These are phyloP conservation scores for Acleris literana DNA, from an alignment of 2,888 invertebrate species.

Conservation along the genomic window DNA sequence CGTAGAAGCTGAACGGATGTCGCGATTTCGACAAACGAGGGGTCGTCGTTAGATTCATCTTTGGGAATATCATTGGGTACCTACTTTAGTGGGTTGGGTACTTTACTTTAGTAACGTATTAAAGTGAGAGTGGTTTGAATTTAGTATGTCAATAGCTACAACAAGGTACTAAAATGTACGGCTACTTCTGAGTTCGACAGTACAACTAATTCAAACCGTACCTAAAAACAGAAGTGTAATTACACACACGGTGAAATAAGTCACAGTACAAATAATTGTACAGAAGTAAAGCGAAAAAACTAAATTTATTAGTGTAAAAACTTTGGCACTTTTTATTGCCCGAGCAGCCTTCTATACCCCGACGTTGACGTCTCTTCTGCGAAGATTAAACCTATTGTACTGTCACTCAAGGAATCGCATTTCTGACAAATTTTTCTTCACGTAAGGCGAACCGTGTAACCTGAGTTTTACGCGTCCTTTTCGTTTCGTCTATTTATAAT, in stretches of 20 bases:
- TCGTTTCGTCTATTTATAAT: slow-evolving; percentile 70
- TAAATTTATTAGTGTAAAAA: slow-evolving; percentile 33
- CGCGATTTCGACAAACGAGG: too few relatives aligned
- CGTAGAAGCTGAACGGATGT: too few relatives aligned
- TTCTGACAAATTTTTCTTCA: slow-evolving; percentile 70
- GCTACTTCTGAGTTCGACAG: too few relatives aligned
- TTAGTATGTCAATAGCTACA: too few relatives aligned
- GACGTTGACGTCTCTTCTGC: slow-evolving; percentile 62
- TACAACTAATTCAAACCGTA: too few relatives aligned
- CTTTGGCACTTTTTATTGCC: slow-evolving; percentile 47
- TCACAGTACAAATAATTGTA: background rate
- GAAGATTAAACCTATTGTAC: slow-evolving; percentile 77
- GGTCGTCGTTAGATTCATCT: too few relatives aligned
- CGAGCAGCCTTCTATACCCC: slow-evolving; percentile 49
- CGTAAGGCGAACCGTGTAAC: slow-evolving; percentile 65
- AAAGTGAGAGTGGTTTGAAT: too few relatives aligned
- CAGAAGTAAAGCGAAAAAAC: background rate
- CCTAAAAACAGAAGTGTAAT: too few relatives aligned
- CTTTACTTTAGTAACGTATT: too few relatives aligned
- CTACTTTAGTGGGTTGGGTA: too few relatives aligned
- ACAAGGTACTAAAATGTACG: too few relatives aligned
- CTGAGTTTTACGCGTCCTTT: slow-evolving; percentile 60
- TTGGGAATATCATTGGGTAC: too few relatives aligned
- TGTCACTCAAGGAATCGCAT: slow-evolving; percentile 73
- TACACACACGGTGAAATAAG: background rate